Evolutionary conservation across 2,797 vertebrate genomes (phyloP).

Genomic region (Parambassis ranga): DNA sequence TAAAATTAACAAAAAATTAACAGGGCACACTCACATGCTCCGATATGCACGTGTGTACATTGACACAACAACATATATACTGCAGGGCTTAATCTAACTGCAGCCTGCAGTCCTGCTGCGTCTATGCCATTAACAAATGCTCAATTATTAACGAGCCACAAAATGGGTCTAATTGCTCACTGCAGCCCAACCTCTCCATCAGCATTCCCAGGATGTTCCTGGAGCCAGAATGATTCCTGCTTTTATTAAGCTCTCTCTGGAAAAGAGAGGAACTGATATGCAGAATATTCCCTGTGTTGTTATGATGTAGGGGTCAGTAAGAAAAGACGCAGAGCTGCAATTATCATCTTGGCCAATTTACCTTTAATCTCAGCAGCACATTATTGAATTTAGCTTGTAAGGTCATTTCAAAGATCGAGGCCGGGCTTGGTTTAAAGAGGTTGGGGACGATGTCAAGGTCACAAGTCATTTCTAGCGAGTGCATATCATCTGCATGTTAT

Average conservation of each 20-base stretch:
- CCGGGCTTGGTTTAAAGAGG: constrained; percentile 13
- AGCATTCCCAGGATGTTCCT: constrained; percentile 45
- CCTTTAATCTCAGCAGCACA: constrained; percentile 12
- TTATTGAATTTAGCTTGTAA: constrained; percentile 28
- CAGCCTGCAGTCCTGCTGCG: constrained; percentile 39
- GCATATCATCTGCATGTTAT: constrained; percentile 38
- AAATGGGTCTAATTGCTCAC: constrained; percentile 68
- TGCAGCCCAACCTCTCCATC: constrained; percentile 45
- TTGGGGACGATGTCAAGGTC: constrained; percentile 53
- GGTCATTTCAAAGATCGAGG: constrained; percentile 28
- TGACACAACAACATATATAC: constrained; percentile 39
- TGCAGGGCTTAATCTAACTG: constrained; percentile 38
- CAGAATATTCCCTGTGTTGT: constrained; percentile 12
- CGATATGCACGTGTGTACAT: neutral
- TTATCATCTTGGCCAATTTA: constrained; percentile 13
- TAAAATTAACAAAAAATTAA: neutral
- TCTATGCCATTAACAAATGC: constrained; percentile 62
- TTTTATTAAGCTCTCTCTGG: constrained; percentile 14
- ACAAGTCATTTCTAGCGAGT: constrained; percentile 27
- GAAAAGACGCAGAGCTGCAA: neutral
- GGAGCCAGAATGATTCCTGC: constrained; percentile 34
- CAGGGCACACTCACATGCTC: neutral
- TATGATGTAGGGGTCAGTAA: constrained; percentile 8
- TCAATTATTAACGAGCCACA: constrained; percentile 73
- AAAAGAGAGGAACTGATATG: constrained; percentile 13